phyloP scores from a whole-genome alignment of 2,888 invertebrate genomes.

The Limnephilus lunatus region DNA sequence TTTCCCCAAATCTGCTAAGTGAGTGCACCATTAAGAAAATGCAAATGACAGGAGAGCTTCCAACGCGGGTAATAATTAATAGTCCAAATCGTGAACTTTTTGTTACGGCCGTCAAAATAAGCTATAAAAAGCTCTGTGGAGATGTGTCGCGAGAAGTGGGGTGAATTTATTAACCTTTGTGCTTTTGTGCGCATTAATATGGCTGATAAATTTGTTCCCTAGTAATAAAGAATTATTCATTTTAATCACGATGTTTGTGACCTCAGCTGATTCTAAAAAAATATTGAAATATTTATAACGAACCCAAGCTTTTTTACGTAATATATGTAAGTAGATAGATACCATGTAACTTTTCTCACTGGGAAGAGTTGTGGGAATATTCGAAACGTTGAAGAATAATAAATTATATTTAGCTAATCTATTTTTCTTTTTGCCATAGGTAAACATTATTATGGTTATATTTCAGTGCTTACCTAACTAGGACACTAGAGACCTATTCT shows the following conservation, averaged over 20 bases:
- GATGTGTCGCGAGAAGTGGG: constrained; percentile 30
- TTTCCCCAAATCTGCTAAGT: constrained; percentile 60
- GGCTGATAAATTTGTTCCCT: constrained; percentile 6
- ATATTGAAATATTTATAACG: not conserved
- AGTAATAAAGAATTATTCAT: not conserved
- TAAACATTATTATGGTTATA: no score
- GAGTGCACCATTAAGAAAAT: constrained; percentile 65
- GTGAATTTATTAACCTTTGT: constrained; percentile 48
- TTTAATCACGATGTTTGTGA: not conserved
- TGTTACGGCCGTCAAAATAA: constrained; percentile 44
- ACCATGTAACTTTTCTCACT: not conserved
- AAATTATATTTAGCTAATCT: no score
- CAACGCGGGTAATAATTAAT: constrained; percentile 61
- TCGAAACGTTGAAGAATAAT: no score
- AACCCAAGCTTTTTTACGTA: not conserved
- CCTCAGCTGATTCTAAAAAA: not conserved
- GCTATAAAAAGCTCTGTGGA: constrained; percentile 40
- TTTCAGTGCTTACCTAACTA: not conserved
- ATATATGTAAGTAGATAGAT: not conserved
- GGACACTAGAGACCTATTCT: not conserved
- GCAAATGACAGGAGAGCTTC: constrained; percentile 64
- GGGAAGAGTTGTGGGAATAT: not conserved
- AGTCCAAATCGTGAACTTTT: constrained; percentile 54
- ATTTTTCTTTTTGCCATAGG: no score
- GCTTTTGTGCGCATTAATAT: constrained; percentile 34